Evolutionary conservation across 2,888 invertebrate genomes (phyloP).

Genomic region (Odontomyia ornata): DNA sequence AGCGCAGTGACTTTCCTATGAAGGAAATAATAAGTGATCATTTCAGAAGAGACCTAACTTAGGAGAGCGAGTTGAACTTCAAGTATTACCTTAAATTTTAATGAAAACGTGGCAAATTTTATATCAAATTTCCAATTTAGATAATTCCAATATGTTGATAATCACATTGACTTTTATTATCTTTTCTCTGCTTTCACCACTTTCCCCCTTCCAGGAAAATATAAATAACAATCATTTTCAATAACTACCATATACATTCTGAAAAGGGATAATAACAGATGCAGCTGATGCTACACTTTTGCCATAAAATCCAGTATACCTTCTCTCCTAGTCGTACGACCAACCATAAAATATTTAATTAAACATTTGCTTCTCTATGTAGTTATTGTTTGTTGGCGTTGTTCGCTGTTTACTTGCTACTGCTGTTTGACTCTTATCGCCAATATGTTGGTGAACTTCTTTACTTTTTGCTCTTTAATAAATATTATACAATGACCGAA

Average conservation of each 20-base stretch:
- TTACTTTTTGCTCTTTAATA: conserved; percentile 27
- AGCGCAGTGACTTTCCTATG: no score
- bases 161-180: no score
- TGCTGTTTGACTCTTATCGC: not conserved
- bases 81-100: no score
- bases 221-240: conserved; percentile 17
- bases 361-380: conserved; percentile 22
- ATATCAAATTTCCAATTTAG: no score
- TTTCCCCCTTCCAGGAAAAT: not conserved
- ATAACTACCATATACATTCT: conserved; percentile 4
- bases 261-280: conserved; percentile 19
- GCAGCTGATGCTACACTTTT: conserved; percentile 27
- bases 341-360: conserved; percentile 38
- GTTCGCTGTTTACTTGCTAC: not conserved
- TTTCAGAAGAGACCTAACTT: no score
- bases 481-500: conserved; percentile 33
- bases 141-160: no score
- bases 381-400: not conserved
- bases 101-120: no score
- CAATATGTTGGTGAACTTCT: not conserved
- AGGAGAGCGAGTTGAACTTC: no score
- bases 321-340: conserved; percentile 13
- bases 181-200: not conserved
- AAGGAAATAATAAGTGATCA: no score
- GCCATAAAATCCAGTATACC: conserved; percentile 21